Conservation (phyloP, 2,113 vertebrate genomes). For the Corythornis vintsioides region DNA sequence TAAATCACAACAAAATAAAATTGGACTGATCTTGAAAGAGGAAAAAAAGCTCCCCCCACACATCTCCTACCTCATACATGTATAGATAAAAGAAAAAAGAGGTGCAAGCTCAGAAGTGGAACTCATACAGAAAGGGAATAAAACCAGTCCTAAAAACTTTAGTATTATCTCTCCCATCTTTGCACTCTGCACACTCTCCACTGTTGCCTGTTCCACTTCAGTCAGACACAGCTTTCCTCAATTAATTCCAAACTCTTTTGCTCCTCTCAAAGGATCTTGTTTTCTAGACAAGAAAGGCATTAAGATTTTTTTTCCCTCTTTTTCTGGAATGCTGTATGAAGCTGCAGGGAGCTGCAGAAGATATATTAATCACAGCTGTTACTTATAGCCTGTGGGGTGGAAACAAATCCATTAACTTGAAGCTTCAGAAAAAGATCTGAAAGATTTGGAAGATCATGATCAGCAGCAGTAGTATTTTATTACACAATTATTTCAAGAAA, state of each 20-base stretch:
- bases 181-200: fast-evolving
- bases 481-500: background rate
- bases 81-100: background rate
- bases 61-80: fast-evolving
- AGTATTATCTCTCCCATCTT: background rate
- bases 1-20: constrained; percentile 19
- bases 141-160: background rate
- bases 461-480: background rate
- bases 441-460: background rate
- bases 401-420: background rate
- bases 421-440: background rate
- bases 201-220: background rate
- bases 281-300: background rate
- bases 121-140: background rate
- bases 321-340: background rate
- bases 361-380: constrained; percentile 12
- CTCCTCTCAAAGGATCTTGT: background rate
- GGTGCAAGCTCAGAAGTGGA: background rate
- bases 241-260: background rate
- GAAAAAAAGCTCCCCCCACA: background rate
- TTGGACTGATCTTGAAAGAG: background rate
- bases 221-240: background rate
- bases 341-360: background rate
- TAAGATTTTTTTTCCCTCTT: background rate
- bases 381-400: background rate